Evolutionary conservation across 2,888 invertebrate species (phyloP).

Genomic region (Erebia aethiops): DNA sequence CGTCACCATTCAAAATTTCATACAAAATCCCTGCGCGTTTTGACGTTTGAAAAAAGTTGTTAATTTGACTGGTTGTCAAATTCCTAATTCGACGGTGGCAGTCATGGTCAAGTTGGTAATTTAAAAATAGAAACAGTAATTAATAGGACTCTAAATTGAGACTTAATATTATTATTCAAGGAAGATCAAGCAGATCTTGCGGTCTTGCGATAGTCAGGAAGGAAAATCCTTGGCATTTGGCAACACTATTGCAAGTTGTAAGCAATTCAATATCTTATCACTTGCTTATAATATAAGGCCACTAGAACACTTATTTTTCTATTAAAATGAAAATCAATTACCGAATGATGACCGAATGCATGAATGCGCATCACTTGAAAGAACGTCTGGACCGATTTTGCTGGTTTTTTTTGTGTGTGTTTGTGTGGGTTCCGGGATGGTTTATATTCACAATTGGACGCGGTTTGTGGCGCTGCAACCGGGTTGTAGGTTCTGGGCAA

Average conservation of each 20-base stretch:
- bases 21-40: too few relatives aligned
- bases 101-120: neutral
- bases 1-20: too few relatives aligned
- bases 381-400: too few relatives aligned
- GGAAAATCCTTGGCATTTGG: neutral
- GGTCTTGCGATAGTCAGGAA: neutral
- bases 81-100: slow-evolving; percentile 1
- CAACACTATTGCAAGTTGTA: neutral
- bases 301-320: neutral
- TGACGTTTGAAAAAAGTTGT: too few relatives aligned
- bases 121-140: neutral
- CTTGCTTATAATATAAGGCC: neutral
- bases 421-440: too few relatives aligned
- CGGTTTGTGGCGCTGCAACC: too few relatives aligned
- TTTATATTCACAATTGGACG: too few relatives aligned
- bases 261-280: neutral
- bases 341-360: too few relatives aligned
- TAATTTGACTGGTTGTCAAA: too few relatives aligned
- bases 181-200: neutral
- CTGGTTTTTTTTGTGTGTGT: too few relatives aligned
- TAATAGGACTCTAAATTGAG: neutral
- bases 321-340: too few relatives aligned
- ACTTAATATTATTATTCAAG: neutral
- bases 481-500: too few relatives aligned
- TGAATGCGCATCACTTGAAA: neutral